A percentile compares a stretch with the other conserved stretches of the same genome.
Conservation (phyloP, 2,797 vertebrate species). For the Hyperoplus lanceolatus region DNA sequence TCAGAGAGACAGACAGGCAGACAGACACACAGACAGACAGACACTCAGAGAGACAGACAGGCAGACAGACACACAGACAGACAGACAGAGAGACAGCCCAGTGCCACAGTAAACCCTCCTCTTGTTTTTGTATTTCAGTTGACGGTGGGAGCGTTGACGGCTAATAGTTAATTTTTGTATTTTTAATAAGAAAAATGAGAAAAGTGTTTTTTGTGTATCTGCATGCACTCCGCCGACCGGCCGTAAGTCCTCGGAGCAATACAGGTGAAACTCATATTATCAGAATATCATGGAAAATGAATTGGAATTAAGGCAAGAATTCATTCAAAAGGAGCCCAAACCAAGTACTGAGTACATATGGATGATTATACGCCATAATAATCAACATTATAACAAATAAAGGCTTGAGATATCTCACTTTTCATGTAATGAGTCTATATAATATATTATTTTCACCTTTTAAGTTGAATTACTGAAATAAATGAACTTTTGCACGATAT, state of each 20-base stretch:
- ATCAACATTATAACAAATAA: too few relatives aligned
- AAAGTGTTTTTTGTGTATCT: conserved; percentile 93
- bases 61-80: not conserved
- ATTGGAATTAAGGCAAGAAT: too few relatives aligned
- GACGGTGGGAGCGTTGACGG: conserved; percentile 76
- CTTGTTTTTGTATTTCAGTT: conserved; percentile 82
- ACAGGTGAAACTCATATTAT: too few relatives aligned
- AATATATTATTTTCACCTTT: too few relatives aligned
- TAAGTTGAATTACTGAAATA: too few relatives aligned
- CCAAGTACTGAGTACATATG: too few relatives aligned
- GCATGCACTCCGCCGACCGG: conserved; percentile 90
- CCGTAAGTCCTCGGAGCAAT: conserved; percentile 84
- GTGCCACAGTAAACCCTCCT: conserved; percentile 78
- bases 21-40: not conserved
- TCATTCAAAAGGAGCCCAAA: too few relatives aligned
- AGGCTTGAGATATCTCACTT: too few relatives aligned
- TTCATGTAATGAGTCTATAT: too few relatives aligned
- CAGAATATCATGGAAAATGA: too few relatives aligned
- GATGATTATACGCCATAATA: too few relatives aligned
- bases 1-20: not conserved
- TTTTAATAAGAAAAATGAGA: conserved; percentile 85
- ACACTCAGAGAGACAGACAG: not conserved
- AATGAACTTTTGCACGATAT: too few relatives aligned
- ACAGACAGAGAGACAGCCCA: conserved; percentile 46
- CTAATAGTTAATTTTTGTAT: conserved; percentile 91